Evolutionary conservation across 2,888 invertebrate genomes (phyloP).

Genomic region (Lochmaea capreae): DNA sequence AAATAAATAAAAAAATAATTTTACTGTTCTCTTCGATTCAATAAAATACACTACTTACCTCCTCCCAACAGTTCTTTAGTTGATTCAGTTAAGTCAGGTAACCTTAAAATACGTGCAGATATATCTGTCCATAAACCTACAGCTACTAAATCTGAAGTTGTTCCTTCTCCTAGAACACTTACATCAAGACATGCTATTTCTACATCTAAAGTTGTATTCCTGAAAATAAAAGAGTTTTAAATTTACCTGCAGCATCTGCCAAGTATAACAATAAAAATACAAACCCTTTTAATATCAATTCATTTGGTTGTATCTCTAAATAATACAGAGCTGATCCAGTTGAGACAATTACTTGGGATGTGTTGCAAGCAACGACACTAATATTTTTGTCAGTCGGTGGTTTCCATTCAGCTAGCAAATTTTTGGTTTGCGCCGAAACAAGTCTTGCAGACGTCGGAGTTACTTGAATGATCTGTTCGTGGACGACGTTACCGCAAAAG

Average conservation of each 20-base stretch:
- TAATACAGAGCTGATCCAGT: constrained; percentile 90
- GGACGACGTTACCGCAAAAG: constrained; percentile 90
- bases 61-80: constrained; percentile 91
- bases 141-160: constrained; percentile 80
- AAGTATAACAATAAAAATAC: constrained; percentile 18
- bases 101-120: constrained; percentile 84
- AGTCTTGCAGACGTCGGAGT: constrained; percentile 80
- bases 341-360: constrained; percentile 82
- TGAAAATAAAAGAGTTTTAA: constrained; percentile 54
- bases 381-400: constrained; percentile 79
- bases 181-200: constrained; percentile 98
- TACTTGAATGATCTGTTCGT: constrained; percentile 76
- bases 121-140: constrained; percentile 99
- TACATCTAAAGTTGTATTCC: constrained; percentile 83
- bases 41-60: constrained; percentile 65
- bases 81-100: constrained; percentile 84
- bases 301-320: constrained; percentile 76
- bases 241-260: not conserved
- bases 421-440: constrained; percentile 75
- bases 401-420: constrained; percentile 78
- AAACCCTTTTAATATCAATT: constrained; percentile 73
- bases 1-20: no score
- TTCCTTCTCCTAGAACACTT: constrained; percentile 78
- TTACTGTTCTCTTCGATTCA: no score
- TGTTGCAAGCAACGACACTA: constrained; percentile 89